Percentiles rank a stretch among this genome's conserved stretches.
These are phyloP conservation scores for Rhynchonycteris naso DNA, from an alignment of 2,797 vertebrate genomes.

Conservation along the genomic window DNA sequence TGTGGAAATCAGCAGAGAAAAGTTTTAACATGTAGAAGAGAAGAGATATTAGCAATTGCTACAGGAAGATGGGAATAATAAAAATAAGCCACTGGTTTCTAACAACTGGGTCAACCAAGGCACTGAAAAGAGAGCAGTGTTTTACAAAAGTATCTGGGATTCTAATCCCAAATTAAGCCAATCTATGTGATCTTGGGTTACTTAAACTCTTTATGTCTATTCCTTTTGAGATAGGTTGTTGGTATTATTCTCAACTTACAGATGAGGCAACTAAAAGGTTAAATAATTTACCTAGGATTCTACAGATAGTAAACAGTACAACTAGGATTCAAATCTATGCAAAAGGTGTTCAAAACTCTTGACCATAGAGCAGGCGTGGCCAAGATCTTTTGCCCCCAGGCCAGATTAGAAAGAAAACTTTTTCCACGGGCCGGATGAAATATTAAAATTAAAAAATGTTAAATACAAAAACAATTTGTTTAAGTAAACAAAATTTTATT, in stretches of 20 bases:
- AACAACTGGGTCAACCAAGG: slow-evolving; percentile 4
- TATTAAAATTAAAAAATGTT: too few relatives aligned
- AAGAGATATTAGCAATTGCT: background rate
- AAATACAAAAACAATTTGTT: too few relatives aligned
- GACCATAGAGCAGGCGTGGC: background rate
- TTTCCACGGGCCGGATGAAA: too few relatives aligned
- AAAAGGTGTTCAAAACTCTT: slow-evolving; percentile 4
- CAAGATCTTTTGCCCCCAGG: too few relatives aligned
- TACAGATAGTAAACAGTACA: background rate
- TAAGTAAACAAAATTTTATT: too few relatives aligned
- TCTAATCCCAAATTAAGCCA: slow-evolving; percentile 12
- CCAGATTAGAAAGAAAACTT: too few relatives aligned
- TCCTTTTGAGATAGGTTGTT: background rate
- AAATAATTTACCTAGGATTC: background rate
- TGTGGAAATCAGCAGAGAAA: background rate
- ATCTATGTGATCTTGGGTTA: slow-evolving; percentile 18
- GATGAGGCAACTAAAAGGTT: background rate
- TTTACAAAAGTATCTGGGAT: background rate
- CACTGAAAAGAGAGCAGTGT: slow-evolving; percentile 20
- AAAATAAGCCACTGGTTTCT: background rate
- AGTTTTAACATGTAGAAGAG: background rate
- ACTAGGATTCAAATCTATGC: background rate
- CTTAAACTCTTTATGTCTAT: background rate
- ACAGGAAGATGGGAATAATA: slow-evolving; percentile 25
- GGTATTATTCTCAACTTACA: slow-evolving; percentile 18